These are phyloP conservation scores for Alosa sapidissima DNA, from an alignment of 2,797 vertebrate species.

Conservation along the genomic window DNA sequence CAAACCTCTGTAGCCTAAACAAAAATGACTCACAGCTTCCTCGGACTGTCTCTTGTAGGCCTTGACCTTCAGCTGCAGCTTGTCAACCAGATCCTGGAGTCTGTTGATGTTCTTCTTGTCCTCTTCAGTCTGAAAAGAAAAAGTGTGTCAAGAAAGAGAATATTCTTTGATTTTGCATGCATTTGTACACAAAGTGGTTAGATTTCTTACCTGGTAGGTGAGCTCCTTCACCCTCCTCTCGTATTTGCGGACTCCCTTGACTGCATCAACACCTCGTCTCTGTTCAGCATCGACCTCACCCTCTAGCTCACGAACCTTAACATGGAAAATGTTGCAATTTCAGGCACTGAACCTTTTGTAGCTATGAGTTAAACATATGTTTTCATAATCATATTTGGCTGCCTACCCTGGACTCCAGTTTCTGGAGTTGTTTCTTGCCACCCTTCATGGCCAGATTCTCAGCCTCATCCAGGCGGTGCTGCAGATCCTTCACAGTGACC, in stretches of 20 bases:
- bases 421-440: conserved; percentile 83
- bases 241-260: conserved; percentile 78
- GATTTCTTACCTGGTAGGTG: conserved; percentile 73
- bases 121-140: conserved; percentile 60
- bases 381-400: neutral
- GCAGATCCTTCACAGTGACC: conserved; percentile 85
- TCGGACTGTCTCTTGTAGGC: neutral
- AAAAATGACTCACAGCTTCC: neutral
- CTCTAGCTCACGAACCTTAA: conserved; percentile 79
- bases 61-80: conserved; percentile 31
- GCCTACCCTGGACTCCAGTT: conserved; percentile 79
- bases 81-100: conserved; percentile 38
- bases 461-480: conserved; percentile 85
- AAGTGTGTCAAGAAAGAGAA: conserved; percentile 23
- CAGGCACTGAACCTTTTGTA: conserved; percentile 5
- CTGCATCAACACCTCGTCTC: conserved; percentile 74
- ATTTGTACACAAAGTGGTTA: neutral
- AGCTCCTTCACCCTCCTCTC: conserved; percentile 81
- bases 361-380: too few species aligned
- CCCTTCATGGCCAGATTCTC: conserved; percentile 90
- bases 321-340: neutral
- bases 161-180: neutral
- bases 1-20: too few species aligned
- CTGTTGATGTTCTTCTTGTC: conserved; percentile 49
- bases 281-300: conserved; percentile 76